Evolutionary conservation across 1,140 invertebrate genomes (phyloP).

Genomic region (Drosophila biarmipes): DNA sequence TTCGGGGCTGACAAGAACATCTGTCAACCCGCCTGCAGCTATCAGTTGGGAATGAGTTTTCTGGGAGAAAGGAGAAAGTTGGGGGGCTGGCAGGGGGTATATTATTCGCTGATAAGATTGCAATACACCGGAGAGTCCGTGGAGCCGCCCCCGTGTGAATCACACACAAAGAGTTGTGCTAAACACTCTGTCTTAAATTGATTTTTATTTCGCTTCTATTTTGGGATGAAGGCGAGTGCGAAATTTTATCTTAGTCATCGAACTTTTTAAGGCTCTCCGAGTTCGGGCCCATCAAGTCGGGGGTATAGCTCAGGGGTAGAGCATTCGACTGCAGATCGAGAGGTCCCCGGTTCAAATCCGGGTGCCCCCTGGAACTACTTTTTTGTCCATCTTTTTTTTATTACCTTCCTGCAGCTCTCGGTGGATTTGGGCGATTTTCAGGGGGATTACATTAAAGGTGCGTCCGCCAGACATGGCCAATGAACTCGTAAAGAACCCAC

Average conservation of each 20-base stretch:
- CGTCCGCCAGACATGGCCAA: conserved; percentile 17
- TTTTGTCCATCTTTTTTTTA: conserved; percentile 27
- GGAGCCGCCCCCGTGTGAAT: conserved; percentile 9
- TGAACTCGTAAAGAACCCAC: conserved; percentile 34
- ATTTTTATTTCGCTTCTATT: conserved; percentile 51
- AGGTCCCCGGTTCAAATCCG: conserved; percentile 97
- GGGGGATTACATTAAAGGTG: conserved; percentile 29
- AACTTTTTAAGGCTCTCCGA: conserved; percentile 3
- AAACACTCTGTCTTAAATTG: conserved; percentile 24
- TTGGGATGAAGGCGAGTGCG: conserved; percentile 19
- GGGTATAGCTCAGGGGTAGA: conserved; percentile 97
- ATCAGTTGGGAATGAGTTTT: conserved; percentile 20
- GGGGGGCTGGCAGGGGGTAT: background rate
- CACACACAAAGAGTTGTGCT: conserved; percentile 26
- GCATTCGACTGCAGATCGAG: conserved; percentile 97
- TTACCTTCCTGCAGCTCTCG: background rate
- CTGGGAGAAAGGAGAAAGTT: background rate
- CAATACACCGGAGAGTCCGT: background rate
- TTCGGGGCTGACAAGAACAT: conserved; percentile 23
- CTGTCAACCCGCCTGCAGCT: conserved; percentile 25
- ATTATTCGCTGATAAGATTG: conserved; percentile 34
- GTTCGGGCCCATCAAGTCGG: conserved; percentile 73
- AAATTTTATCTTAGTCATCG: conserved; percentile 23
- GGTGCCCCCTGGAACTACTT: conserved; percentile 89
- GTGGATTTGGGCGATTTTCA: background rate